These are phyloP conservation scores for Hydrochoerus hydrochaeris DNA, from an alignment of 2,113 vertebrate genomes.

Conservation along the genomic window DNA sequence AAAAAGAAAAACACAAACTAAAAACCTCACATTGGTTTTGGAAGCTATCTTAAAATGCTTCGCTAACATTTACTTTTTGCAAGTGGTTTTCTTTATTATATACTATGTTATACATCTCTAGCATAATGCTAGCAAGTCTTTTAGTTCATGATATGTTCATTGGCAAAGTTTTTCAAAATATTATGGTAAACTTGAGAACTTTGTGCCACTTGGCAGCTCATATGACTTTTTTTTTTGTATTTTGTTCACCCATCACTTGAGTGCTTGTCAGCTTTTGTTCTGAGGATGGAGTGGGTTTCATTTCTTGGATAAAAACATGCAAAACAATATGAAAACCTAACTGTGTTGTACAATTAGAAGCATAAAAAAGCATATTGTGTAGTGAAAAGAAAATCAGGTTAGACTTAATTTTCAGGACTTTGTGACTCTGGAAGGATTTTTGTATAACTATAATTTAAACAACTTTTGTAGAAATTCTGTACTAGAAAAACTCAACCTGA, in stretches of 20 bases:
- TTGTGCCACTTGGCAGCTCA: background rate
- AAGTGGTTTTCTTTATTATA: slow-evolving; percentile 53
- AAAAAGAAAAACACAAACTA: no score
- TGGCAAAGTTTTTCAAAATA: slow-evolving; percentile 65
- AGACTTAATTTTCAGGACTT: background rate
- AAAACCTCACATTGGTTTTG: background rate
- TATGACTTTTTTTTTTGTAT: slow-evolving; percentile 46
- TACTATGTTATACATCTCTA: slow-evolving; percentile 45
- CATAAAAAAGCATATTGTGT: background rate
- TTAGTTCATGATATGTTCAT: slow-evolving; percentile 34
- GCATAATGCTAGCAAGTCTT: slow-evolving; percentile 65
- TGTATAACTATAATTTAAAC: background rate
- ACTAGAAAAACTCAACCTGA: background rate
- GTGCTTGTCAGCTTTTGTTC: slow-evolving; percentile 72
- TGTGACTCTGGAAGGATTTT: background rate
- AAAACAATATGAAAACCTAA: slow-evolving; percentile 7
- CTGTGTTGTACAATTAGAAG: background rate
- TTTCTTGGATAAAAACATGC: slow-evolving; percentile 49
- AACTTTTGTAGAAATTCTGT: background rate
- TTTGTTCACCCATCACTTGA: slow-evolving; percentile 62
- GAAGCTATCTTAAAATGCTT: slow-evolving; percentile 46
- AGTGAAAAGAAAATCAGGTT: background rate
- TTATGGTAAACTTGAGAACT: slow-evolving; percentile 58
- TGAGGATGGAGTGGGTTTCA: slow-evolving; percentile 58
- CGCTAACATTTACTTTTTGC: slow-evolving; percentile 38